Conservation (phyloP, 2,888 invertebrate genomes). For the Acrobasis repandana region DNA sequence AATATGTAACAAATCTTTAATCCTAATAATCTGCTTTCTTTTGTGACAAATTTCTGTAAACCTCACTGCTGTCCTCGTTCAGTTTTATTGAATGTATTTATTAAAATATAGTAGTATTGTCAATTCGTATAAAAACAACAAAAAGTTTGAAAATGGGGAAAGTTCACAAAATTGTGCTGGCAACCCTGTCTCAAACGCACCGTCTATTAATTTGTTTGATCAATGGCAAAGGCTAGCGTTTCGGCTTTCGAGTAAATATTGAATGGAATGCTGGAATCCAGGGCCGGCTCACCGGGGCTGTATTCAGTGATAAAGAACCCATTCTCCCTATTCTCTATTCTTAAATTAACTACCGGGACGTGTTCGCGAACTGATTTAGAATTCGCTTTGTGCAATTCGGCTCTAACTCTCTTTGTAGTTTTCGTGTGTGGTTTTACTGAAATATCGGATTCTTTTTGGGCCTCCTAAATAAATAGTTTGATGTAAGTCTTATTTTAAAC, state of each 20-base stretch:
- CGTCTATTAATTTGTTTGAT: constrained; percentile 23
- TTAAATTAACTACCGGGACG: constrained; percentile 12
- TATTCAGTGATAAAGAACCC: constrained; percentile 37
- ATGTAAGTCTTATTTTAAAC: no score
- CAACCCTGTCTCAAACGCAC: neutral
- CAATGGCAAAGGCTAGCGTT: constrained; percentile 29
- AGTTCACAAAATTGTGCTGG: no score
- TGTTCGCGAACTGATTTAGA: constrained; percentile 17
- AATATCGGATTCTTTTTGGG: neutral
- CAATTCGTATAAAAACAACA: no score
- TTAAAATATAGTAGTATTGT: no score
- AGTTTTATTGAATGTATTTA: no score
- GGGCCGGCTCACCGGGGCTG: constrained; percentile 34
- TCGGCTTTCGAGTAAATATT: constrained; percentile 40
- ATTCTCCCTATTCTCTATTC: constrained; percentile 38
- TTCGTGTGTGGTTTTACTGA: neutral
- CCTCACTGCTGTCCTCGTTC: no score
- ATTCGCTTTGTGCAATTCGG: constrained; percentile 9
- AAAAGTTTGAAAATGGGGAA: no score
- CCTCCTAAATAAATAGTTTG: neutral
- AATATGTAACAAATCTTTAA: no score
- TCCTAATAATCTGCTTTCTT: no score
- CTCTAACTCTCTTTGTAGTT: constrained; percentile 11
- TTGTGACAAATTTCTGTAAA: no score
- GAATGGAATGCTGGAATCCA: constrained; percentile 41